Percentiles rank a stretch among this genome's conserved stretches.
phyloP scores from a whole-genome alignment of 2,888 invertebrate genomes.

The Brachynemurus nebulosus region DNA sequence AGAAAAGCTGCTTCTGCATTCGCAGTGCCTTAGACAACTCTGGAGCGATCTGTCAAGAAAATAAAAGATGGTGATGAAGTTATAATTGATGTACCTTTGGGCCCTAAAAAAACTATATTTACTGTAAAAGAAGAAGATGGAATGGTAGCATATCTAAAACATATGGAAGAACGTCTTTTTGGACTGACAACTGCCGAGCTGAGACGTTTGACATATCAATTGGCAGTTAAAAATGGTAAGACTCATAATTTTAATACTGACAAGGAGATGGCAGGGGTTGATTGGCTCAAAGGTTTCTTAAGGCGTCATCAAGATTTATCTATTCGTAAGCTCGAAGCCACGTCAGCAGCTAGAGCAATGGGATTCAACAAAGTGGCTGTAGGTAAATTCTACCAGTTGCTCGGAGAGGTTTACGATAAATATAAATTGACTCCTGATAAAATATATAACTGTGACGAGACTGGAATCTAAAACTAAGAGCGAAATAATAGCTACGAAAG shows the following conservation, averaged over 20 bases:
- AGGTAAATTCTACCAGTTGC: slow-evolving; percentile 15
- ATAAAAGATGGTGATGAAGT: background rate
- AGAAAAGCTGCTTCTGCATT: slow-evolving; percentile 11
- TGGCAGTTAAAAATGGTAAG: slow-evolving; percentile 22
- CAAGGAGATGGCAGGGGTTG: slow-evolving; percentile 22
- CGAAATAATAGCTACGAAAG: slow-evolving; percentile 15
- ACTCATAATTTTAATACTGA: slow-evolving; percentile 21
- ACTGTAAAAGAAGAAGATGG: slow-evolving; percentile 14
- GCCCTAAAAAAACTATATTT: slow-evolving; percentile 8
- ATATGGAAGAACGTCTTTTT: slow-evolving; percentile 16
- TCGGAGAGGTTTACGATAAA: slow-evolving; percentile 17
- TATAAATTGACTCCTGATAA: slow-evolving; percentile 19
- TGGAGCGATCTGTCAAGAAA: slow-evolving; percentile 14
- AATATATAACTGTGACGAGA: slow-evolving; percentile 24
- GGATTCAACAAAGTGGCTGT: too few relatives aligned
- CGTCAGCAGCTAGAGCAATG: slow-evolving; percentile 23
- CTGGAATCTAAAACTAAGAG: slow-evolving; percentile 18
- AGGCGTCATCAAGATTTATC: slow-evolving; percentile 17
- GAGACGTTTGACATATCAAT: slow-evolving; percentile 16
- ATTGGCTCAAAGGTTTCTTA: slow-evolving; percentile 23
- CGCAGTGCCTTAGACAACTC: slow-evolving; percentile 14
- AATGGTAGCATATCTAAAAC: slow-evolving; percentile 12
- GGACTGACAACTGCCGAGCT: slow-evolving; percentile 19
- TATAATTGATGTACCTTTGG: background rate
- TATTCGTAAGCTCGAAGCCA: slow-evolving; percentile 18